Evolutionary conservation across 2,888 invertebrate species (phyloP).

Genomic region (Cloeon dipterum): DNA sequence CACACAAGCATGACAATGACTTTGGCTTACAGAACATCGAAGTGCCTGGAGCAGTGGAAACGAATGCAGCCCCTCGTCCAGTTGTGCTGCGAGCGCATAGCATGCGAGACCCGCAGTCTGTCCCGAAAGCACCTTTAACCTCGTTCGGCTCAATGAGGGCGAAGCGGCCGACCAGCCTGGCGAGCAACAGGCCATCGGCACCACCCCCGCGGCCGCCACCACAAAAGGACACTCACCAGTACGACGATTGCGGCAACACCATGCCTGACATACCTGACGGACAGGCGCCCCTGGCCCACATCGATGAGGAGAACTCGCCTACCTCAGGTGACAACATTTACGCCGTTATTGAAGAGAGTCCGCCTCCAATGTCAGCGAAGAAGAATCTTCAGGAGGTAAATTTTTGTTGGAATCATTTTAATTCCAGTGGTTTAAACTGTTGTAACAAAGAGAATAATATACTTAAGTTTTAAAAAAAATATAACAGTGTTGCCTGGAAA

Average conservation of each 20-base stretch:
- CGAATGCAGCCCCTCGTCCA: conserved; percentile 22
- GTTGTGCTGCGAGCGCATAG: conserved; percentile 60
- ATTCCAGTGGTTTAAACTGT: no score
- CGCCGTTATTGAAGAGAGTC: conserved; percentile 63
- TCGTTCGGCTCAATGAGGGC: conserved; percentile 63
- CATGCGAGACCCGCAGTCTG: conserved; percentile 36
- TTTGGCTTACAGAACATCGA: no score
- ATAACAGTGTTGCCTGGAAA: no score
- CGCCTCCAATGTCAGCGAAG: conserved; percentile 20
- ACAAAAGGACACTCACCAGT: conserved; percentile 15
- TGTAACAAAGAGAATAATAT: no score
- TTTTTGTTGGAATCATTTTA: no score
- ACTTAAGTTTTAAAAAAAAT: no score
- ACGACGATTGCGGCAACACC: conserved; percentile 54
- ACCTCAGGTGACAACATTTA: conserved; percentile 51
- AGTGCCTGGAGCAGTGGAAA: conserved; percentile 19
- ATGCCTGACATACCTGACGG: conserved; percentile 25
- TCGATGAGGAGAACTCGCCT: conserved; percentile 22
- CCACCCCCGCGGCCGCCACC: conserved; percentile 18
- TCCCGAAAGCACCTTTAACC: conserved; percentile 35
- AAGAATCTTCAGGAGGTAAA: conserved; percentile 3
- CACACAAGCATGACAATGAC: no score
- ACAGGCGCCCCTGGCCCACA: conserved; percentile 29
- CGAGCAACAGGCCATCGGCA: conserved; percentile 25
- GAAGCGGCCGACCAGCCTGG: conserved; percentile 52